Base-by-base conservation (phyloP, 1,140 invertebrate species). In the Temnothorax longispinosus region DNA sequence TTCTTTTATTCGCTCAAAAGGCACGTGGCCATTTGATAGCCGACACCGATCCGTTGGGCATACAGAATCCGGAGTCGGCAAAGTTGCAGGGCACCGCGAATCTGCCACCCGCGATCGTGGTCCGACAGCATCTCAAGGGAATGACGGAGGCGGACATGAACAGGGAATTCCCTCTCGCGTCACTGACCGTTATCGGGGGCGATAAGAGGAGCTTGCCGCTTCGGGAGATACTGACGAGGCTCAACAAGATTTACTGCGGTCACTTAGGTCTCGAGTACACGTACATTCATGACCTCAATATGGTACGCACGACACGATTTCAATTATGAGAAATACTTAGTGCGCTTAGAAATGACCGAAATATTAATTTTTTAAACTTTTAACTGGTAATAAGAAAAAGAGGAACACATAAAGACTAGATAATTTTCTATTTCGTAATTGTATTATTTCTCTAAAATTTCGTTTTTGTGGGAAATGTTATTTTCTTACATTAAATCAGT, bases 251-350 rank as follows among this genome's bases (percentile, higher is more conserved):
- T 8, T 97, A 97, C 89, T 97, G 97, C 77, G 95, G 96, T 6
- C 96, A 96, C 64, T 96, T 97, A 56, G 98, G 98, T n/a, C 96
- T 98, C 4, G 98, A 99, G 93, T 99, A 98, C 93, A 98, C 98
- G 97, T 98, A 98, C 92, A 97, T 99, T 85, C 97, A 97, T 86
- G 97, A 98, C 97, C 69, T 97, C 3, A 18, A 2, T 44, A 13
- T 44, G 81, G 89, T 90, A 80, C 3, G 62, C 3, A 47, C 11
- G 2, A 69, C 11, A 7, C 6, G 13, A 52, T 78, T 13, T 47
- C 5, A 50, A 47, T 82, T 82, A 69, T 35, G 27, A 62, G 5
- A 15, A 62, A 35, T 32, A 27, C 27, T 27, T 27, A 5, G 1
- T 62, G 13, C 18, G 6, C 52, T 54, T 54, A 6, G 18, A 54